phyloP scores from a whole-genome alignment of 2,888 invertebrate species.

The Lasioglossum lativentre region DNA sequence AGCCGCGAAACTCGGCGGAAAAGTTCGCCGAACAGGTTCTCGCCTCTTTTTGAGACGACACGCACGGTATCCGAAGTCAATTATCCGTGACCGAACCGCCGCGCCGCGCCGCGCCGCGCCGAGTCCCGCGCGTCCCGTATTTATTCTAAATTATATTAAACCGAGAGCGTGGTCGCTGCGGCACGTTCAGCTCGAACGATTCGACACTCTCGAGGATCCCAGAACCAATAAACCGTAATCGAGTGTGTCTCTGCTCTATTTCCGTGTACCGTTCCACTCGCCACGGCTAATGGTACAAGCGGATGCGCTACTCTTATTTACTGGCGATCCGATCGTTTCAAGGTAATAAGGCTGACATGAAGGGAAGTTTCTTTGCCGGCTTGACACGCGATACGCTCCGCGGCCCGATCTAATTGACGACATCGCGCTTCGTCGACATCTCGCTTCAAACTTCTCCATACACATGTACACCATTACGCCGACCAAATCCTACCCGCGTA shows the following conservation, averaged over 20 bases:
- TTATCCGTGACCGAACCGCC: not conserved
- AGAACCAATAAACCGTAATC: constrained; percentile 24
- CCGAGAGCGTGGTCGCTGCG: not conserved
- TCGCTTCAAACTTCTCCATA: not conserved
- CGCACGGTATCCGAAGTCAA: not conserved
- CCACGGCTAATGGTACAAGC: constrained; percentile 25
- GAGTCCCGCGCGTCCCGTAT: not conserved
- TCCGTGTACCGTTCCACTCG: constrained; percentile 24
- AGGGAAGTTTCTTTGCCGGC: not conserved
- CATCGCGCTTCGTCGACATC: constrained; percentile 12
- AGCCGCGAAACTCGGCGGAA: not conserved
- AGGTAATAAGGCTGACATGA: not conserved
- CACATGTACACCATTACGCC: no score
- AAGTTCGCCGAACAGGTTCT: not conserved
- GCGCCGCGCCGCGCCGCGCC: no score
- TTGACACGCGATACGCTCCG: constrained; percentile 5
- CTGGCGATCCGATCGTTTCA: not conserved
- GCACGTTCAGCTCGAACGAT: not conserved
- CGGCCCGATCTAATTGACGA: constrained; percentile 19
- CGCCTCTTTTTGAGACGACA: not conserved
- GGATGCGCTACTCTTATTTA: constrained; percentile 28
- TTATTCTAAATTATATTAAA: constrained; percentile 21
- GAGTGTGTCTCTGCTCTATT: constrained; percentile 4
- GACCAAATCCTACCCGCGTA: not conserved
- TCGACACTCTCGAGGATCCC: constrained; percentile 26